These are phyloP conservation scores for Epizoanthus rinbou DNA, from an alignment of 92 coral and sea anemone species.

Conservation along the genomic window DNA sequence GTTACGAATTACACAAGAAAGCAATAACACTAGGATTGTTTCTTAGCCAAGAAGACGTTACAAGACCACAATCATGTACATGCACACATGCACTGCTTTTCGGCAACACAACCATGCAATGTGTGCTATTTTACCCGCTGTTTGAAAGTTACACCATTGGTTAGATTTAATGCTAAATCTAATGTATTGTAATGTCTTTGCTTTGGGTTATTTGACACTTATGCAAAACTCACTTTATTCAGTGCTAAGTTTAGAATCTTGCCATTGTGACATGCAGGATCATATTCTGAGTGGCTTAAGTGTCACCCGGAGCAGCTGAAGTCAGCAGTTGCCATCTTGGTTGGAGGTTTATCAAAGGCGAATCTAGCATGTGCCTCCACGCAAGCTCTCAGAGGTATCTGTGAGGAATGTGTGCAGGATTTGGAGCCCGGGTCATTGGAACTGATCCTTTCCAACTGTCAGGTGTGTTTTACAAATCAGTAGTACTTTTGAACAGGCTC, in stretches of 20 bases:
- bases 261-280: constrained; percentile 50
- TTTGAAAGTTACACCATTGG: too few relatives aligned
- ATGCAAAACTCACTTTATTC: background rate
- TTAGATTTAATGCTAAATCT: too few relatives aligned
- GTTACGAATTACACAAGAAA: too few relatives aligned
- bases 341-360: constrained; percentile 78
- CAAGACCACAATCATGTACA: too few relatives aligned
- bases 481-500: background rate
- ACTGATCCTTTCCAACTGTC: constrained; percentile 80
- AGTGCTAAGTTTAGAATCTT: background rate
- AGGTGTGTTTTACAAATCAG: constrained; percentile 65
- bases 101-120: too few relatives aligned
- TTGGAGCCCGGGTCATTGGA: constrained; percentile 74
- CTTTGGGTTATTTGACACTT: too few relatives aligned
- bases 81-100: too few relatives aligned
- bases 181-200: too few relatives aligned
- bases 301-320: constrained; percentile 92
- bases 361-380: constrained; percentile 89
- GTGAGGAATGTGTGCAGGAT: constrained; percentile 95
- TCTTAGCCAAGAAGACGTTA: too few relatives aligned
- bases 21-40: too few relatives aligned
- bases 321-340: constrained; percentile 87
- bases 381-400: constrained; percentile 93
- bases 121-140: too few relatives aligned
- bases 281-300: constrained; percentile 97